Base-by-base conservation (phyloP, 1,140 invertebrate genomes). In the Trachymyrmex cornetzi region DNA sequence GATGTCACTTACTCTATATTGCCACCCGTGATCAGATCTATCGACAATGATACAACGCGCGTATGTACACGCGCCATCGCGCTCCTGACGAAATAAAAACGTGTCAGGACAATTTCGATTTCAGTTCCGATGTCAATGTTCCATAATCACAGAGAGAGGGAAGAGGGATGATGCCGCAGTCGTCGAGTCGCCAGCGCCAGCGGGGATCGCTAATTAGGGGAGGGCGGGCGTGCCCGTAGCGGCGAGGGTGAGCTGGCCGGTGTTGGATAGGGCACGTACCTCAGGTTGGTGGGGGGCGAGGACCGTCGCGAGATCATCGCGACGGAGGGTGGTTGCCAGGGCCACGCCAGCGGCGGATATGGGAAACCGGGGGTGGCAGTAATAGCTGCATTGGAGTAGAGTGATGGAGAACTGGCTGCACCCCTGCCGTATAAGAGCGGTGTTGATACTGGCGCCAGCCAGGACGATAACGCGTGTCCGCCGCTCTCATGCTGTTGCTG, bases 221-320 rank as follows among this genome's bases (percentile, higher is more conserved):
- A 92, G 82, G 92, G 63, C 30, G 94, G 92, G 72, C 94, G 92
- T 89, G 91, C 64, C 71, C 93, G 90, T 4, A 93, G 84, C 11
- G 93, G 90, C 77, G 95, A 94, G 3, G 94, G 92, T 5, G 94
- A 93, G 12, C 92, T 92, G 38, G 92, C 91, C 27, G 92, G 91
- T 9, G 93, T 90, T 16, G 92, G 94, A 89, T 95, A 95, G 71
- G 95, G 95, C 38, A 92, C 92, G 87, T 95, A 95, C 91, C 95
- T 95, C 75, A 94, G 89, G 38, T 38, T 55, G 72, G 91, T 91
- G 27, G 94, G 93, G 44, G 94, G 94, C 50, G 94, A 94, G 59
- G 94, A 93, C 82, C 94, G 93, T 89, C 95, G 92, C 61, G 95
- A 94, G 87, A 94, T 94, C 86, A 95, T 95, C 24, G 88, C 75